Base-by-base conservation (phyloP, 2,113 vertebrate genomes). In the Nothobranchius furzeri region DNA sequence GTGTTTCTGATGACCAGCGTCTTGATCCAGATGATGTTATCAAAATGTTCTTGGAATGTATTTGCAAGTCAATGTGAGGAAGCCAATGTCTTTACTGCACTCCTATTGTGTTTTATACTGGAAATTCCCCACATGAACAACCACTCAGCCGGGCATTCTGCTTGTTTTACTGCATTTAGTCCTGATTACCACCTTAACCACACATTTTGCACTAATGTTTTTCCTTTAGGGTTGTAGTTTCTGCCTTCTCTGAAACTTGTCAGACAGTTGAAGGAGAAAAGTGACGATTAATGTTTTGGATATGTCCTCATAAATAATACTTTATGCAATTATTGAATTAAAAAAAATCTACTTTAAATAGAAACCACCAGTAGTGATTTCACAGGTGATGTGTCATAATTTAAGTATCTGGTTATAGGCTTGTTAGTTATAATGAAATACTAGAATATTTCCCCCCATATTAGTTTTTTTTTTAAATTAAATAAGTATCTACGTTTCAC, bases 21-120 rank as follows among this genome's bases (percentile, higher is more conserved):
- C 45, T 59, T 74, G 35, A 69, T 76, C 64, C 67, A 72, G 56
- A 81, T 76, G 54, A 73, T 61, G 14, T 43, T n/a, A 17, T 20
- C 5, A 53, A 45, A 36, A 56, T 25, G 59, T 10, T 66, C 69
- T 61, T 50, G 50, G 40, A 64, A 63, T 63, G 69, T 67, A 66
- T 63, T 42, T 62, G 63, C 12, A 72, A n/a, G 65, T 42, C 47
- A 49, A 60, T 58, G 67, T 69, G 13, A 4, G 13, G 52, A 42
- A 55, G 47, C 61, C 68, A 54, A 0, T 25, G 45, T 68, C 67
- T 67, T 46, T 10, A 9, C 52, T 53, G 11, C 17, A 43, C 9
- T 75, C 8, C 20, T 20, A 20, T 55, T 36, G 9, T 25, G 20
- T 64, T 63, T 68, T 24, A 51, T 60, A 68, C 17, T 56, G 52